These are phyloP conservation scores for Charadrius vociferus DNA, from an alignment of 2,113 vertebrate species.

Conservation along the genomic window DNA sequence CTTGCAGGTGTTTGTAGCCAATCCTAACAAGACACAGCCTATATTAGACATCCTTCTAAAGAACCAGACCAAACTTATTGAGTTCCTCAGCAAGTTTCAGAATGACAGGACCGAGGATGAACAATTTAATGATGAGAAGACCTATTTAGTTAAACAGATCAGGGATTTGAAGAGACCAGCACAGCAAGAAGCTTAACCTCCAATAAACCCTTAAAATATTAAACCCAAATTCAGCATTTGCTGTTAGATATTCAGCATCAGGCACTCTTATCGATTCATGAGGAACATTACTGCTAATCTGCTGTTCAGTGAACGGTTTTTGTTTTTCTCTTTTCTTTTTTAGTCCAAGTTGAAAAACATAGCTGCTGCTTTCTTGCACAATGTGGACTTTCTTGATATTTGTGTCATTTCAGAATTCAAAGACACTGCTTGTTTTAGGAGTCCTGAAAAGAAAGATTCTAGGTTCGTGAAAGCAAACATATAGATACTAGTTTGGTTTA, in stretches of 20 bases:
- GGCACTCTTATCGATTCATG: conserved; percentile 79
- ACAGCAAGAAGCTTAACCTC: conserved; percentile 89
- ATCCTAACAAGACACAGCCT: conserved; percentile 96
- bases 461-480: conserved; percentile 69
- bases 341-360: conserved; percentile 84
- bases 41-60: conserved; percentile 98
- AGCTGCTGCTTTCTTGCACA: conserved; percentile 93
- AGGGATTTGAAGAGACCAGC: conserved; percentile 95
- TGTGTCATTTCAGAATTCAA: conserved; percentile 80
- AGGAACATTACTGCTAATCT: conserved; percentile 86
- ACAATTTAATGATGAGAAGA: conserved; percentile 98
- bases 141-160: conserved; percentile 99
- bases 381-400: conserved; percentile 82
- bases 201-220: conserved; percentile 72
- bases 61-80: conserved; percentile 97
- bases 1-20: conserved; percentile 93
- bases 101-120: conserved; percentile 96
- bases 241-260: conserved; percentile 85
- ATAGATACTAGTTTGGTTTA: conserved; percentile 69
- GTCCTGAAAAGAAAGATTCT: conserved; percentile 66
- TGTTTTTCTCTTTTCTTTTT: conserved; percentile 77
- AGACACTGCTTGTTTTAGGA: conserved; percentile 76
- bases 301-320: conserved; percentile 87
- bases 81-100: conserved; percentile 98
- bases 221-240: conserved; percentile 83